A percentile compares a stretch with the other conserved stretches of the same genome.
Conservation (phyloP, 2,888 invertebrate genomes). For the Drosophila buzzatii region DNA sequence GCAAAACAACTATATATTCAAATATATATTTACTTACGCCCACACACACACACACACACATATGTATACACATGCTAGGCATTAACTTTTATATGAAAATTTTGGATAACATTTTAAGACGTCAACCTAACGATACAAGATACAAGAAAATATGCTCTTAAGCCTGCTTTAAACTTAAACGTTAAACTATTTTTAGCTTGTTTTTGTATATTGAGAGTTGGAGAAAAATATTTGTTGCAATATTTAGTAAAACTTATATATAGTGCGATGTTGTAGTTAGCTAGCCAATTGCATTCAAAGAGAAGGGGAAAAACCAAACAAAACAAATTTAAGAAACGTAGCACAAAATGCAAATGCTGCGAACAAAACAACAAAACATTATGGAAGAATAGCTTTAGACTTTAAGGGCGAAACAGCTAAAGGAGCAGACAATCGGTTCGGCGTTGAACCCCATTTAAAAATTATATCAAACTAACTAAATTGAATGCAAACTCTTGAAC, state of each 20-base stretch:
- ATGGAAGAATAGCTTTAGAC: conserved; percentile 64
- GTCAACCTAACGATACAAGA: conserved; percentile 70
- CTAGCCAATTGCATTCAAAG: conserved; percentile 66
- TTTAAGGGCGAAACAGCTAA: conserved; percentile 56
- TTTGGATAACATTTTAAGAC: conserved; percentile 66
- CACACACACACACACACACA: conserved; percentile 11
- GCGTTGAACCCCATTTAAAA: conserved; percentile 30
- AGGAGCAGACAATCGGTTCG: conserved; percentile 66
- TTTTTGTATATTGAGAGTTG: conserved; percentile 60
- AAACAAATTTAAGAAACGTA: conserved; percentile 24
- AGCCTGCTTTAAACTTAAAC: conserved; percentile 76
- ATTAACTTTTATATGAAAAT: conserved; percentile 68
- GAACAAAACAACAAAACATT: conserved; percentile 26
- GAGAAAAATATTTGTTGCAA: conserved; percentile 65
- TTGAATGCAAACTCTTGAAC: conserved; percentile 7
- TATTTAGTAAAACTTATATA: conserved; percentile 69
- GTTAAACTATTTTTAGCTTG: conserved; percentile 78
- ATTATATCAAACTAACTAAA: conserved; percentile 2
- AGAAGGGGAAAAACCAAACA: conserved; percentile 10
- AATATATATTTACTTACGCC: conserved; percentile 14
- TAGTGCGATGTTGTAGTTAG: conserved; percentile 72
- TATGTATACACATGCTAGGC: conserved; percentile 44
- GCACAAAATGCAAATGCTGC: conserved; percentile 51
- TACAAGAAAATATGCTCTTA: conserved; percentile 56
- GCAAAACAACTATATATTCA: conserved; percentile 10